Percentiles rank a stretch among this genome's conserved stretches.
Evolutionary conservation across 1,140 invertebrate species (phyloP).

Genomic region (Aphelinus certus): DNA sequence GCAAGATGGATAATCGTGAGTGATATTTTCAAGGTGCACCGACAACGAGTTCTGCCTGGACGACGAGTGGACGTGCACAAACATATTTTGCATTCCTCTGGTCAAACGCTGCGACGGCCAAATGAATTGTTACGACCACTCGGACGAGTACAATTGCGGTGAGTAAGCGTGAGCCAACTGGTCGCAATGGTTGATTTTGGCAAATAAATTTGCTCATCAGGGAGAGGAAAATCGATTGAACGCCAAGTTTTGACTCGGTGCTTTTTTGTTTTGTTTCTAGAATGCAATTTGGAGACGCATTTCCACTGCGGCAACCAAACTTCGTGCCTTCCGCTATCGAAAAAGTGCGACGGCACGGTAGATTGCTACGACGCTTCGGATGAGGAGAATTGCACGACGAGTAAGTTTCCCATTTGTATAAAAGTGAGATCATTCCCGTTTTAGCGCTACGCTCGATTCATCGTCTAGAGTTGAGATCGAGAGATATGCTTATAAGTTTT

Average conservation of each 20-base stretch:
- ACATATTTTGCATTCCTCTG: constrained; percentile 75
- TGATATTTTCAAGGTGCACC: constrained; percentile 54
- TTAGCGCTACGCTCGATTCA: neutral
- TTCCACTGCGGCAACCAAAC: constrained; percentile 82
- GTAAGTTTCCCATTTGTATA: constrained; percentile 59
- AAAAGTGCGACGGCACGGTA: constrained; percentile 77
- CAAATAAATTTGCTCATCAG: too few species aligned
- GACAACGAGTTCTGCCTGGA: constrained; percentile 59
- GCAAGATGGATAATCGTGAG: too few species aligned
- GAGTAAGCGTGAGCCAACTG: constrained; percentile 49
- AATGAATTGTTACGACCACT: constrained; percentile 81
- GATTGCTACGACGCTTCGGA: constrained; percentile 85
- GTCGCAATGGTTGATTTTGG: neutral
- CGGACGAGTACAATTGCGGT: constrained; percentile 84
- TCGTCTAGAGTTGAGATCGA: constrained; percentile 19
- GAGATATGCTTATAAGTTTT: constrained; percentile 9
- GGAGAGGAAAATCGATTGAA: too few species aligned
- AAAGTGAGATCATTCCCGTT: too few species aligned
- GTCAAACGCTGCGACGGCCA: constrained; percentile 78
- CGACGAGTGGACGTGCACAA: constrained; percentile 76
- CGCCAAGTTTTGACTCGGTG: too few species aligned
- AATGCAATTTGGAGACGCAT: constrained; percentile 74
- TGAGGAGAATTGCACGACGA: constrained; percentile 79
- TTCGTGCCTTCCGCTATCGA: constrained; percentile 76
- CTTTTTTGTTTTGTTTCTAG: constrained; percentile 64